A percentile compares a stretch with the other conserved stretches of the same genome.
These are phyloP conservation scores for Molorchus minor DNA, from an alignment of 2,888 invertebrate species.

Conservation along the genomic window DNA sequence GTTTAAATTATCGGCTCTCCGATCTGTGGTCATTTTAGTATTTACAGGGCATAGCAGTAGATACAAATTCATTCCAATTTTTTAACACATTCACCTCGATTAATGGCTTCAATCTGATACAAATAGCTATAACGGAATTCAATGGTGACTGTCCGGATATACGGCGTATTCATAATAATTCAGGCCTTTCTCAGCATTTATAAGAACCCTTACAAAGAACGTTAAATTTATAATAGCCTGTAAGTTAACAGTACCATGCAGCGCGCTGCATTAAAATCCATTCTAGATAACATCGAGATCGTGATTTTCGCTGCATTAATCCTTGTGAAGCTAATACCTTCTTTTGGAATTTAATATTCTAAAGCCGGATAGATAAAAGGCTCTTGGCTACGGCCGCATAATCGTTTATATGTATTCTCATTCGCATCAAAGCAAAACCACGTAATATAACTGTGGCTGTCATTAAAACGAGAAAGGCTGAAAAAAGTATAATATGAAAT, in stretches of 20 bases:
- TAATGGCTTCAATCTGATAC: no score
- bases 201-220: constrained; percentile 2
- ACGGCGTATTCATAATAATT: constrained; percentile 2
- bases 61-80: no score
- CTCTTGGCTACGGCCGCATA: constrained; percentile 4
- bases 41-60: no score
- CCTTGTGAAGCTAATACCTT: constrained; percentile 6
- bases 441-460: no score
- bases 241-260: constrained; percentile 10
- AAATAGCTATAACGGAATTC: no score
- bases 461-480: neutral
- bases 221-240: constrained; percentile 4
- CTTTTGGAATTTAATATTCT: constrained; percentile 8
- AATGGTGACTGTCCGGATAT: no score
- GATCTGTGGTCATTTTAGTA: no score
- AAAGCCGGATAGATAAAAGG: constrained; percentile 17
- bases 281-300: constrained; percentile 8
- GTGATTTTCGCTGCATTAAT: constrained; percentile 13
- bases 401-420: constrained; percentile 1
- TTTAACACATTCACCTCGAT: no score
- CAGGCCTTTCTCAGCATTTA: constrained; percentile 4
- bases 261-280: constrained; percentile 2
- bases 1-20: no score
- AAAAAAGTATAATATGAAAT: neutral
- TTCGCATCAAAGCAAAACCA: no score